Conservation (phyloP, 2,797 vertebrate genomes). For the Moxostoma hubbsi region DNA sequence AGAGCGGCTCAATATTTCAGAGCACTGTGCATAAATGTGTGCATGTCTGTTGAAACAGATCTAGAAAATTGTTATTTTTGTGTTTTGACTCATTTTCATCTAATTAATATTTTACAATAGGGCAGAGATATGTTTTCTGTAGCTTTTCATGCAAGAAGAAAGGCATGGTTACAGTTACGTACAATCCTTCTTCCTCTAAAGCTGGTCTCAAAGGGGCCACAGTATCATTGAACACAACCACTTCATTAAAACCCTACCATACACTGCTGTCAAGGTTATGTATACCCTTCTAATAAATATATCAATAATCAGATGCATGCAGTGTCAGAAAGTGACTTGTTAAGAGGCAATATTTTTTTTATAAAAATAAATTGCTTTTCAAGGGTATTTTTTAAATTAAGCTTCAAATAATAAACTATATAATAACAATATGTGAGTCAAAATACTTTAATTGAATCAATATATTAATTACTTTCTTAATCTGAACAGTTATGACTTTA, state of each 20-base stretch:
- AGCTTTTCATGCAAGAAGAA: slow-evolving; percentile 24
- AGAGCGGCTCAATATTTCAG: slow-evolving; percentile 30
- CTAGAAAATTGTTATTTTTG: slow-evolving; percentile 40
- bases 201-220: slow-evolving; percentile 13
- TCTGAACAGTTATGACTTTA: too few relatives aligned
- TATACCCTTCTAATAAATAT: slow-evolving; percentile 5
- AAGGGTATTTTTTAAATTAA: too few relatives aligned
- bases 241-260: slow-evolving; percentile 31
- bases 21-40: background rate
- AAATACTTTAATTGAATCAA: too few relatives aligned
- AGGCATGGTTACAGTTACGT: slow-evolving; percentile 20
- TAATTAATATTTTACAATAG: slow-evolving; percentile 50
- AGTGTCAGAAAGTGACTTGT: background rate
- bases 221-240: slow-evolving; percentile 46
- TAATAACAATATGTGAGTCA: too few relatives aligned
- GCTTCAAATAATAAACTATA: too few relatives aligned
- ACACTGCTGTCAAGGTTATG: slow-evolving; percentile 25
- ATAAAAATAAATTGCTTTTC: too few relatives aligned
- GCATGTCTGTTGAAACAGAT: slow-evolving; percentile 29
- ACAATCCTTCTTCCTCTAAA: slow-evolving; percentile 23
- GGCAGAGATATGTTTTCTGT: slow-evolving; percentile 31
- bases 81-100: slow-evolving; percentile 50
- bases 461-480: too few relatives aligned
- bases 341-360: too few relatives aligned
- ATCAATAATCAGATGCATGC: background rate